Conservation (phyloP, 2,797 vertebrate species). For the Artibeus jamaicensis region DNA sequence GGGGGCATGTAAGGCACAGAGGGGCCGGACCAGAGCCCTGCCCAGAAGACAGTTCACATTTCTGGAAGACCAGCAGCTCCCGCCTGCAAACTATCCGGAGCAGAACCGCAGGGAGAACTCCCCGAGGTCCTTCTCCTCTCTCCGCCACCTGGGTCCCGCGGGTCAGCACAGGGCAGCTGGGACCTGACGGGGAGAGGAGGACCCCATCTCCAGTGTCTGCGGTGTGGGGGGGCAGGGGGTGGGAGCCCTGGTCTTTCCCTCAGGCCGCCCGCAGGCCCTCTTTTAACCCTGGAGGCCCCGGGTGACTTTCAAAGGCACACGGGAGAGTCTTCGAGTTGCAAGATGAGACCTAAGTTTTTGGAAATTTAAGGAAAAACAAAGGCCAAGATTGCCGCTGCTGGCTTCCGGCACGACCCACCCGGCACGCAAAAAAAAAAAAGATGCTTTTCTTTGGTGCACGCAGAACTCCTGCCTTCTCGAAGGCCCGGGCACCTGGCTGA, state of each 20-base stretch:
- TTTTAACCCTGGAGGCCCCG: neutral
- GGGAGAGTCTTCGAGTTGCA: neutral
- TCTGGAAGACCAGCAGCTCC: neutral
- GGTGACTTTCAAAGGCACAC: neutral
- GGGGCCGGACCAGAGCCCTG: neutral
- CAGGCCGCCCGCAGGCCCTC: neutral
- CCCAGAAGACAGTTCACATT: fast-evolving
- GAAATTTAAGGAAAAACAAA: neutral
- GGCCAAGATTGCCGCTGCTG: neutral
- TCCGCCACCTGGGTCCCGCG: neutral
- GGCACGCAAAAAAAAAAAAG: neutral
- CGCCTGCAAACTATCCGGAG: neutral
- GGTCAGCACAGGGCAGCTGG: neutral
- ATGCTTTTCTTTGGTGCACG: neutral
- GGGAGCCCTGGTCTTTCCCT: neutral
- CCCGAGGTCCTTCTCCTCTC: neutral
- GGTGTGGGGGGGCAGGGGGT: no score
- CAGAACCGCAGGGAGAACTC: neutral
- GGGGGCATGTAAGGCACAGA: no score
- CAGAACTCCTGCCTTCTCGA: neutral
- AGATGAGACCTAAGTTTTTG: constrained; percentile 35
- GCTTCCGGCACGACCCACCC: neutral
- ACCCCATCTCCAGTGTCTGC: fast-evolving
- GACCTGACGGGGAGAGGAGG: neutral
- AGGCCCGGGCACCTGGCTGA: neutral